Evolutionary conservation across 2,888 invertebrate genomes (phyloP), one percentile per base, ranked within the genome.

Genomic region (Sycophila texana): DNA sequence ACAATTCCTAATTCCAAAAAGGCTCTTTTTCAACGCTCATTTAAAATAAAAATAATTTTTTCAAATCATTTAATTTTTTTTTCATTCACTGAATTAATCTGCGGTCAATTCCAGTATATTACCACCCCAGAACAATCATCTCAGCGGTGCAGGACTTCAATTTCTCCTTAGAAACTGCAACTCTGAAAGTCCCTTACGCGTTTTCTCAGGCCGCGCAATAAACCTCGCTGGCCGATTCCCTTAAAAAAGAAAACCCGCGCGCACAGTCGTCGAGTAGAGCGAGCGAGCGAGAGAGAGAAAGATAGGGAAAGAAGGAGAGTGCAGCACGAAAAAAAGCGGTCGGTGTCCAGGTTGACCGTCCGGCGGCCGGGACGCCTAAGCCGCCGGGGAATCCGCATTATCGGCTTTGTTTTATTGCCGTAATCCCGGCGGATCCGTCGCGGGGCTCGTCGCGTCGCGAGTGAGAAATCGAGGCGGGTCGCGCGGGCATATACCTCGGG

Each of bases 381-480:
- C 39, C 55, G 55, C 58, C 30, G 58, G 30, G 67, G 63, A 76
- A 70, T 75, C 75, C 58, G 53, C 65, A 71, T 65, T 66, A 66
- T 77, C 66, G 63, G 66, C 61, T 71, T 72, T 73, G 73, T 73
- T 78, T 78, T 78, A 78, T 78, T 73, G 66, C 39, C 67, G 30
- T 16, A 53, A 68, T 73, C 61, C 77, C 55, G 47, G 61, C 49
- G 77, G 30, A 71, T 71, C 63, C 65, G 58, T 65, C 63, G 39
- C 39, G 39, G 3, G 39, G 39, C 63, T 55, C 57, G 61, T 63
- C 67, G 55, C 63, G 51, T 26, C 13, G 20, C 16, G 13, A 20
- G 49, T 53, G 51, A 30, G 16, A 51, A 16, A 10, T 14, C 39
- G 66, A 18, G 47, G 4, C 70, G 47, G 13, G 70, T 18, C 53